Percentiles rank a stretch among this genome's conserved stretches.
Conservation (phyloP, 2,888 invertebrate genomes). For the Orthonevra nobilis region DNA sequence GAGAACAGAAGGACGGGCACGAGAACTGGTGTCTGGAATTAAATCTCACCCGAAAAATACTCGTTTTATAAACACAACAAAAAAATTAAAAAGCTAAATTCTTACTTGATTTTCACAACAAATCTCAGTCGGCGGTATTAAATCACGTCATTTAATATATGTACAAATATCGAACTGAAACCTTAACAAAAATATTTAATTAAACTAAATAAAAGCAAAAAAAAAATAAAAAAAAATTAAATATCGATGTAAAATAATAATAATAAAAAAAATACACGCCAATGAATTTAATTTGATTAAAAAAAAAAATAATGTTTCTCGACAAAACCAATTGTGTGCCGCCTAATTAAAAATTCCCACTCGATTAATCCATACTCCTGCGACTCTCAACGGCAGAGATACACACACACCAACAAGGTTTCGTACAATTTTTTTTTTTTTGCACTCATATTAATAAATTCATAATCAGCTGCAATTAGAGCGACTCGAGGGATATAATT, state of each 20-base stretch:
- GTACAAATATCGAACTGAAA: too few species aligned
- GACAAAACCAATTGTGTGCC: constrained; percentile 44
- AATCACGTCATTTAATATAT: constrained; percentile 10
- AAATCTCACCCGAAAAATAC: too few species aligned
- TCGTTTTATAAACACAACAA: too few species aligned
- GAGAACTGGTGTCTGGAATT: too few species aligned
- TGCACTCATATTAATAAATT: constrained; percentile 62
- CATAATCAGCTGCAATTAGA: constrained; percentile 68
- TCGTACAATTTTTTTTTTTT: neutral
- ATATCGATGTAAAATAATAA: too few species aligned
- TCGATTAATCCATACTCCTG: constrained; percentile 26
- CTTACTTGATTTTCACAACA: too few species aligned
- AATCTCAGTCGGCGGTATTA: too few species aligned
- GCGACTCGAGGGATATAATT: constrained; percentile 57
- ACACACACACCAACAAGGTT: constrained; percentile 1
- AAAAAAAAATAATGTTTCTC: constrained; percentile 42
- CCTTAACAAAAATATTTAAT: constrained; percentile 34
- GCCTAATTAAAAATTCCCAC: constrained; percentile 55
- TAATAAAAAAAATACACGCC: neutral
- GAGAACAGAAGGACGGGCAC: too few species aligned
- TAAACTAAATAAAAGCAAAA: constrained; percentile 52
- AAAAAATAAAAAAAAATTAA: neutral
- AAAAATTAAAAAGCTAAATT: too few species aligned
- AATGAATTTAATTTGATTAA: constrained; percentile 64
- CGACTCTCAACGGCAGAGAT: neutral